Conservation (phyloP, 1,140 invertebrate species). For the Mactra quadrangularis region DNA sequence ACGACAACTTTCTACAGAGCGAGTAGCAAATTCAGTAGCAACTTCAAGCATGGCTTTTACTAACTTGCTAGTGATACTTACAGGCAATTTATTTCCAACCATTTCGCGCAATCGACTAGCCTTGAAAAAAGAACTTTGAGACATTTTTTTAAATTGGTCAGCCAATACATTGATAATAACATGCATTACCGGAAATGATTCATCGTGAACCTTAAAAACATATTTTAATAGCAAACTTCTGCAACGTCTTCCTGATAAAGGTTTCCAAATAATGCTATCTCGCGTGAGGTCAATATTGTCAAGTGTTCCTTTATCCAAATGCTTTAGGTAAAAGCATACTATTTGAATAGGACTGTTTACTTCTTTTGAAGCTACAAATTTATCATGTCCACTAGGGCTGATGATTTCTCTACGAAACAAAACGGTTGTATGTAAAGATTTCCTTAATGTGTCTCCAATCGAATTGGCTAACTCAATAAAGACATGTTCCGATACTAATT, state of each 20-base stretch:
- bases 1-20: slow-evolving; percentile 59
- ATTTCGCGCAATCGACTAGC: slow-evolving; percentile 37
- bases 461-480: slow-evolving; percentile 70
- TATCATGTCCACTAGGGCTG: slow-evolving; percentile 54
- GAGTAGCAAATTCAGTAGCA: slow-evolving; percentile 56
- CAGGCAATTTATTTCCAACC: neutral
- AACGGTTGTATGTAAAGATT: slow-evolving; percentile 55
- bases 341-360: slow-evolving; percentile 68
- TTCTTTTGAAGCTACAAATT: slow-evolving; percentile 61
- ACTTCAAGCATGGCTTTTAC: slow-evolving; percentile 42
- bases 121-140: slow-evolving; percentile 59
- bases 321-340: slow-evolving; percentile 64
- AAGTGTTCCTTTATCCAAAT: slow-evolving; percentile 31
- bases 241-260: slow-evolving; percentile 48
- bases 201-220: slow-evolving; percentile 35
- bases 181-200: slow-evolving; percentile 62
- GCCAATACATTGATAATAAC: slow-evolving; percentile 54
- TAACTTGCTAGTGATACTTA: slow-evolving; percentile 33
- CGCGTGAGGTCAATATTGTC: slow-evolving; percentile 61
- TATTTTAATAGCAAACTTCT: slow-evolving; percentile 43
- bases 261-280: slow-evolving; percentile 3
- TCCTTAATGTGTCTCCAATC: slow-evolving; percentile 53
- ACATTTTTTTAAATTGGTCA: slow-evolving; percentile 64
- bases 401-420: slow-evolving; percentile 57
- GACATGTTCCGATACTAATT: slow-evolving; percentile 27